Evolutionary conservation across 2,797 vertebrate species (phyloP).

Genomic region (Rhynchonycteris naso): DNA sequence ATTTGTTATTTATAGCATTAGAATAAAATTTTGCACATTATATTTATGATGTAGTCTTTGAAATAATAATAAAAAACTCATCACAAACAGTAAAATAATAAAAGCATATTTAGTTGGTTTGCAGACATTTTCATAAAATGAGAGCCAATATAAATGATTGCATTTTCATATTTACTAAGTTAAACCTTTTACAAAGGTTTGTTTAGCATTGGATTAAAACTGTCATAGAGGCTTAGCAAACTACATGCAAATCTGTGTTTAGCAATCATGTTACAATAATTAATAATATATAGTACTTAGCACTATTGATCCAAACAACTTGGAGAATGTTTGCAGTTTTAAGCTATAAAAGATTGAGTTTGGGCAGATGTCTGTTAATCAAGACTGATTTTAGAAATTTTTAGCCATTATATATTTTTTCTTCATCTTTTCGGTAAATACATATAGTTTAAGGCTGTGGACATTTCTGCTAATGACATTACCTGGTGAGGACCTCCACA

Average conservation of each 20-base stretch:
- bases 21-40: background rate
- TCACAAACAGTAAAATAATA: conserved; percentile 17
- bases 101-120: background rate
- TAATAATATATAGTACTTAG: background rate
- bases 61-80: background rate
- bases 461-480: background rate
- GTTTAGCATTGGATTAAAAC: background rate
- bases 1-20: background rate
- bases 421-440: background rate
- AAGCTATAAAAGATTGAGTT: background rate
- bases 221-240: background rate
- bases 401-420: background rate
- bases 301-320: background rate
- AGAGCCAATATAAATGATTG: conserved; percentile 26
- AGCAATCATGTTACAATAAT: background rate
- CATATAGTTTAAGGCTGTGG: background rate
- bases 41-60: conserved; percentile 1
- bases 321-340: background rate
- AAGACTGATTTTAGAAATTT: background rate
- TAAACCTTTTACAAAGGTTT: background rate
- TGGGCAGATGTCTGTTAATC: background rate
- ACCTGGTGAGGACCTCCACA: conserved; percentile 97
- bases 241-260: background rate
- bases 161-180: background rate
- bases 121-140: conserved; percentile 45